Percentiles rank a stretch among this genome's conserved stretches.
Conservation (phyloP, 1,140 invertebrate species). For the Drosophila yakuba region DNA sequence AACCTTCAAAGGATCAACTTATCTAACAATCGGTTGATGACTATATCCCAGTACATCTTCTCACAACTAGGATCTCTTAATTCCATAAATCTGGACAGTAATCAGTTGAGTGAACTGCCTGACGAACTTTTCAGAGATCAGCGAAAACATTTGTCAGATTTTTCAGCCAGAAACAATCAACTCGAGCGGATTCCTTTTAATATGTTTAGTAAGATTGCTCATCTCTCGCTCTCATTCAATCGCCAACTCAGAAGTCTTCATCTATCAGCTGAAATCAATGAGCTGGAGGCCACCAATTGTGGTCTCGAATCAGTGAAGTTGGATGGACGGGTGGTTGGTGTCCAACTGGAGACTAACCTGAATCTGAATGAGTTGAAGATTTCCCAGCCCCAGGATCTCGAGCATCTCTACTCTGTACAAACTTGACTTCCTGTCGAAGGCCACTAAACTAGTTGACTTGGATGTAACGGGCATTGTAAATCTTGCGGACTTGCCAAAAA, state of each 20-base stretch:
- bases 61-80: conserved; percentile 16
- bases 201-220: conserved; percentile 25
- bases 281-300: conserved; percentile 43
- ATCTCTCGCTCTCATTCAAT: conserved; percentile 48
- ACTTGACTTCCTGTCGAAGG: conserved; percentile 51
- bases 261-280: conserved; percentile 18
- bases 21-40: conserved; percentile 38
- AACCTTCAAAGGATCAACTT: conserved; percentile 38
- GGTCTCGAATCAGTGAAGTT: conserved; percentile 22
- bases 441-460: conserved; percentile 50
- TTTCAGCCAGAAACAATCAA: conserved; percentile 46
- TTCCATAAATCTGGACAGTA: conserved; percentile 49
- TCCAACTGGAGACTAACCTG: conserved; percentile 50
- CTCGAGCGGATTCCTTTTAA: conserved; percentile 33
- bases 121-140: conserved; percentile 30
- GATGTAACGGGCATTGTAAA: conserved; percentile 53
- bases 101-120: conserved; percentile 37
- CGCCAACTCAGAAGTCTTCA: conserved; percentile 21
- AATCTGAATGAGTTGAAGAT: conserved; percentile 31
- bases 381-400: conserved; percentile 27
- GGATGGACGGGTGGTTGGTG: conserved; percentile 15
- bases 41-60: conserved; percentile 21
- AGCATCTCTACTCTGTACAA: conserved; percentile 43
- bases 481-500: conserved; percentile 34
- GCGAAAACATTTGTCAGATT: conserved; percentile 16